Conservation (phyloP, 1,140 invertebrate genomes). For the Panagrolaimus sp. region DNA sequence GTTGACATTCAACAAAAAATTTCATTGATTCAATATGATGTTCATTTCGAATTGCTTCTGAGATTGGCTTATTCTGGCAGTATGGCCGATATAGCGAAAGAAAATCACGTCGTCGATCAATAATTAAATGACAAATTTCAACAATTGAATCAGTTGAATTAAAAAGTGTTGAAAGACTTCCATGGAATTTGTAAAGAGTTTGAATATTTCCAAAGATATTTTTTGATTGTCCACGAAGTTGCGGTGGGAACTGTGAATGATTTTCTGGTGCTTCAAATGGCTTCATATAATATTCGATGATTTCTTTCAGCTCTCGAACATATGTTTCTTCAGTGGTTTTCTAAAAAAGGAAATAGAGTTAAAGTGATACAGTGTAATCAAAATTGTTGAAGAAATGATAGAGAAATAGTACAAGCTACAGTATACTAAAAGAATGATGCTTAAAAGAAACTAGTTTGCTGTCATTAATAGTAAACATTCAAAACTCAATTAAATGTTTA, state of each 20-base stretch:
- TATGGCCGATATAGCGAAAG: slow-evolving; percentile 90
- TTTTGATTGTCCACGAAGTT: slow-evolving; percentile 47
- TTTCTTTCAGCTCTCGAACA: slow-evolving; percentile 91
- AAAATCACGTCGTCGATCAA: slow-evolving; percentile 68
- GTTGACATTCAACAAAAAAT: slow-evolving; percentile 66
- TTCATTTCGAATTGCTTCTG: slow-evolving; percentile 78
- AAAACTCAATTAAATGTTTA: too few species aligned
- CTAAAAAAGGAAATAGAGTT: too few species aligned
- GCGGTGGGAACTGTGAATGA: slow-evolving; percentile 30
- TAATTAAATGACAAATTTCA: slow-evolving; percentile 33
- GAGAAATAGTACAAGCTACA: too few species aligned
- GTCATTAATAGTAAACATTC: too few species aligned
- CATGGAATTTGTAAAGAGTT: slow-evolving; percentile 49
- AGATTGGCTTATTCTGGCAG: slow-evolving; percentile 96
- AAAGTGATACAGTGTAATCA: too few species aligned
- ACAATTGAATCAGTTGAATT: slow-evolving; percentile 27
- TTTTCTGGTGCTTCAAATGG: slow-evolving; percentile 53
- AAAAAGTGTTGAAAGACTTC: slow-evolving; percentile 29
- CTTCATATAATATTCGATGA: slow-evolving; percentile 67
- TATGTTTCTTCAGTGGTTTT: slow-evolving; percentile 95
- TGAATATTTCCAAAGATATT: slow-evolving; percentile 56
- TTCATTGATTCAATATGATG: slow-evolving; percentile 69
- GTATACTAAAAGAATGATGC: slow-evolving; percentile 8
- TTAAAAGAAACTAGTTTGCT: not conserved
- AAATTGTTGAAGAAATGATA: too few species aligned